Conservation (phyloP, 2,797 vertebrate species). For the Amblyraja radiata region DNA sequence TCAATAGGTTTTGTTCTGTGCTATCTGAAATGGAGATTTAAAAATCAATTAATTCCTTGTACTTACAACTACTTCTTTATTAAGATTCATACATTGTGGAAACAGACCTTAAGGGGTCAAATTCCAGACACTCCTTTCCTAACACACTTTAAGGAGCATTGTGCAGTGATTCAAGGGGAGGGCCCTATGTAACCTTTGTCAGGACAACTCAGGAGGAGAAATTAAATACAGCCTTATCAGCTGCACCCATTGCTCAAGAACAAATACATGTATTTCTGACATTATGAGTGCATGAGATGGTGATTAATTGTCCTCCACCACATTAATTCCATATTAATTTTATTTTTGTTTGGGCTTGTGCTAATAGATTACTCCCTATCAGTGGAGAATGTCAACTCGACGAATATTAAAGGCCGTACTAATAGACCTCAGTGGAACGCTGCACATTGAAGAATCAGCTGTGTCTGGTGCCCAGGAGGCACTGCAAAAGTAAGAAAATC, state of each 20-base stretch:
- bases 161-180: background rate
- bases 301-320: background rate
- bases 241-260: too few species aligned
- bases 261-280: background rate
- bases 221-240: background rate
- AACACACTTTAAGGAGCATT: background rate
- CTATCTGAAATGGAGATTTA: background rate
- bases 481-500: slow-evolving; percentile 67
- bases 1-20: background rate
- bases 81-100: too few species aligned
- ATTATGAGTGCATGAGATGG: background rate
- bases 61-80: background rate
- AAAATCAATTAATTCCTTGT: background rate
- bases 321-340: background rate
- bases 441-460: slow-evolving; percentile 83
- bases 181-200: background rate
- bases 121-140: background rate
- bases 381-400: slow-evolving; percentile 68
- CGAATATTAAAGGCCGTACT: slow-evolving; percentile 77
- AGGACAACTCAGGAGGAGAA: background rate
- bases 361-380: background rate
- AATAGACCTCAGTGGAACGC: slow-evolving; percentile 88
- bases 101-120: background rate
- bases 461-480: slow-evolving; percentile 85
- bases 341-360: background rate